A percentile compares a stretch with the other conserved stretches of the same genome.
Evolutionary conservation across 2,797 vertebrate species (phyloP).

Genomic region (Gadopsis marmoratus): DNA sequence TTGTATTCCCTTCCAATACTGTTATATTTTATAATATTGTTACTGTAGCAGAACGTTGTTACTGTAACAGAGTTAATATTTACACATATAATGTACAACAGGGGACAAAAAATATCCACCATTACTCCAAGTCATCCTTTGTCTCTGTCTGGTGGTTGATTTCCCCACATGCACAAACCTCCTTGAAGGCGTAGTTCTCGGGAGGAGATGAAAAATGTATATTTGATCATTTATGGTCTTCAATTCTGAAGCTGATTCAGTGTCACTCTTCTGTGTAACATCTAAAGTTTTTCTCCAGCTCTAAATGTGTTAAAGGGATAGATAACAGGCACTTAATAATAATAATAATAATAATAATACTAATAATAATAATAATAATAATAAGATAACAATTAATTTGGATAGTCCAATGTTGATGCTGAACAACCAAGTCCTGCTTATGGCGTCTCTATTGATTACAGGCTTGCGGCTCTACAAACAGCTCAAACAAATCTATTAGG

Average conservation of each 20-base stretch:
- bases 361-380: constrained; percentile 55
- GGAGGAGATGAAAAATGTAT: constrained; percentile 55
- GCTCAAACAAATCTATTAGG: background rate
- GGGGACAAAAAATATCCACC: constrained; percentile 63
- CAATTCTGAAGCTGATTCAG: constrained; percentile 60
- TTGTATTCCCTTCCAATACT: constrained; percentile 73
- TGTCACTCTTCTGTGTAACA: constrained; percentile 54
- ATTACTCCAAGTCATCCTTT: constrained; percentile 46
- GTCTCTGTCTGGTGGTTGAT: constrained; percentile 53
- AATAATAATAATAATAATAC: constrained; percentile 77
- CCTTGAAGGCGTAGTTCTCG: constrained; percentile 32
- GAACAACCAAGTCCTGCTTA: constrained; percentile 36
- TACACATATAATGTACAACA: constrained; percentile 82
- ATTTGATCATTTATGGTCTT: constrained; percentile 50
- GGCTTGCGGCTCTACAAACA: constrained; percentile 7
- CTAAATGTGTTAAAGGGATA: constrained; percentile 87
- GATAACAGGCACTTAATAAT: constrained; percentile 90
- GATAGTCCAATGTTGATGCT: constrained; percentile 60
- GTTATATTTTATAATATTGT: constrained; percentile 77
- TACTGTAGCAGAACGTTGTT: constrained; percentile 75
- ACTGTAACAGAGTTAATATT: constrained; percentile 81
- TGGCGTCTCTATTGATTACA: constrained; percentile 8
- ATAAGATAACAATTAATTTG: constrained; percentile 55
- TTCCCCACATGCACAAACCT: constrained; percentile 78
- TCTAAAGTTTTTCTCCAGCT: constrained; percentile 62